Conservation (phyloP, 30 jellyfish, hydroid and myxozoan genomes). For the Clytia hemisphaerica region DNA sequence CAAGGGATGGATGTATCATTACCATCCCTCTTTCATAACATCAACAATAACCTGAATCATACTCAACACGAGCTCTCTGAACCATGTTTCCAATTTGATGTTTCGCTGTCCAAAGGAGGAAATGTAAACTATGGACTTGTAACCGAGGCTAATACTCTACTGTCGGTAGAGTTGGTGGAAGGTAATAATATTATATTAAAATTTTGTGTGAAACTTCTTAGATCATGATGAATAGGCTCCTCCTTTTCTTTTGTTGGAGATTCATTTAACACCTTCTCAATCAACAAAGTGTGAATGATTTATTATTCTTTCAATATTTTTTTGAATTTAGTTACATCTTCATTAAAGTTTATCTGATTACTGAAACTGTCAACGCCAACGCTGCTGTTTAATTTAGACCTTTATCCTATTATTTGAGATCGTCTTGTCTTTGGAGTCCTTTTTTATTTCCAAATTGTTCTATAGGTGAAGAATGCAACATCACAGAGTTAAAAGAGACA, state of each 20-base stretch:
- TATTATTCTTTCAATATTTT: no score
- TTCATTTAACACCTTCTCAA: no score
- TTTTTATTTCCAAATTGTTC: background rate
- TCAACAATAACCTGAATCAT: constrained; percentile 19
- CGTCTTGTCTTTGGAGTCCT: background rate
- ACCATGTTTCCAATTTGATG: constrained; percentile 38
- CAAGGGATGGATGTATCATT: constrained; percentile 46
- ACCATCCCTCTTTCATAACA: constrained; percentile 37
- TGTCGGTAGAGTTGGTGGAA: constrained; percentile 35
- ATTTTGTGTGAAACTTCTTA: background rate
- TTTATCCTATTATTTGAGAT: background rate
- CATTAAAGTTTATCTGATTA: no score
- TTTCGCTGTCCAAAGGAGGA: constrained; percentile 7
- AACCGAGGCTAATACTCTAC: constrained; percentile 30
- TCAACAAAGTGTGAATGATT: no score
- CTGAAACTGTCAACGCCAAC: background rate
- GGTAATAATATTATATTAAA: background rate
- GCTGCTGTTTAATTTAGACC: background rate
- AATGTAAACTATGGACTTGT: constrained; percentile 28
- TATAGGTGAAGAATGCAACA: constrained; percentile 18
- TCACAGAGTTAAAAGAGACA: constrained; percentile 51
- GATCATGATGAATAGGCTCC: background rate
- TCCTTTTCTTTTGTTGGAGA: no score
- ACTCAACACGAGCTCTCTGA: constrained; percentile 28
- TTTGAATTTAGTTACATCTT: no score